Base-by-base conservation (phyloP, 2,113 vertebrate species). In the Syngnathus typhle region DNA sequence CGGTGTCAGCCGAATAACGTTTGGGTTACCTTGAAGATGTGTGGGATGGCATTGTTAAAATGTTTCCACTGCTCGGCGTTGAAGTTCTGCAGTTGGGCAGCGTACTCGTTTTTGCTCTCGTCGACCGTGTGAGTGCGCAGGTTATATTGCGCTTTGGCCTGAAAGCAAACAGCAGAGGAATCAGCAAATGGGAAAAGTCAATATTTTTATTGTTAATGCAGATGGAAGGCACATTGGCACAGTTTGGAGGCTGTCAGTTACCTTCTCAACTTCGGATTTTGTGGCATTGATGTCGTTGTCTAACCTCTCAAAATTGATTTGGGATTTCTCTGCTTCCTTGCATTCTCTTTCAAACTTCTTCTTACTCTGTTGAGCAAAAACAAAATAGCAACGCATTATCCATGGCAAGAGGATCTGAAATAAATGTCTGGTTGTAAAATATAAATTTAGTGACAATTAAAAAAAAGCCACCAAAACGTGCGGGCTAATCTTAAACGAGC, bases 321-420 rank as follows among this genome's bases (percentile, higher is more conserved):
- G 96, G 56, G 94, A 93, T 74, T 98, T 99, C 89, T 99, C 97
- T 1, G 95, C 94, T 86, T 99, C 97, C 88, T 77, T 93, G 82
- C 96, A 99, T 80, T 99, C 97, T 71, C 97, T 92, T 85, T 99
- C 97, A 90, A 99, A 99, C 89, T 98, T 99, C 91, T 91, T 99
- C 87, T 99, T 99, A 86, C 96, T 98, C 97, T 99, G 84, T 70
- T 52, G 68, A 51, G 55, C 32, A 55, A 65, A 64, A 60, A 60
- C 1, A 21, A 3, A 44, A 23, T 38, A 47, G 39, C 4, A 54
- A 1, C n/a, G 10, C 58, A 44, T 72, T 43, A 32, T 60, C 46
- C 6, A 65, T 1, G 69, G 49, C 23, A 62, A 52, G 16, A 32
- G 41, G 43, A 8, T 27, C 23, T 44, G 19, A 36, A 46, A 49